phyloP scores from a whole-genome alignment of 1,140 invertebrate species.

The Rhizoglyphus robini region DNA sequence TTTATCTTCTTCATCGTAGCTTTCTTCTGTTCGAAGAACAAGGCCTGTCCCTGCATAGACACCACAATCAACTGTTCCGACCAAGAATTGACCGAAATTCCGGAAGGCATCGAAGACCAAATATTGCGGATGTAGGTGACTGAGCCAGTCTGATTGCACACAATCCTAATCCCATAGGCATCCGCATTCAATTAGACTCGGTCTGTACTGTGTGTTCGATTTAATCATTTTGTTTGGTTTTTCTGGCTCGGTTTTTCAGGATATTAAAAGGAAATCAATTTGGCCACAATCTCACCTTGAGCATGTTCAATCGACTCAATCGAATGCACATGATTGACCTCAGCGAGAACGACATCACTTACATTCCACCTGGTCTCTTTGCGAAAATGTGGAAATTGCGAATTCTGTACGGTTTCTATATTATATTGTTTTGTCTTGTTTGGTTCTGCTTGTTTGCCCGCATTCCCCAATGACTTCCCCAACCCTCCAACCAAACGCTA shows the following conservation, averaged over 20 bases:
- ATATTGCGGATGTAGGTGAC: constrained; percentile 19
- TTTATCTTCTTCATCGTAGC: constrained; percentile 8
- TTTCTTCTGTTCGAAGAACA: constrained; percentile 15
- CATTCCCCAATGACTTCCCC: background rate
- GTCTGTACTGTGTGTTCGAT: background rate
- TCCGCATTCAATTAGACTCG: background rate
- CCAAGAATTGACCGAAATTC: constrained; percentile 4
- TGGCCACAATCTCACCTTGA: constrained; percentile 16
- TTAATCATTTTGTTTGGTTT: background rate
- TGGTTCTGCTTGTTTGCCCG: background rate
- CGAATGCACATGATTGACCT: constrained; percentile 27
- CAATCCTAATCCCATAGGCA: too few species aligned
- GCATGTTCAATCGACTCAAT: constrained; percentile 18
- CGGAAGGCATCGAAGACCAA: constrained; percentile 17
- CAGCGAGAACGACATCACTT: constrained; percentile 31
- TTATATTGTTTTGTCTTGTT: constrained; percentile 6
- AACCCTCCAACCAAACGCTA: background rate
- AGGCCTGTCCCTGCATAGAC: constrained; percentile 20
- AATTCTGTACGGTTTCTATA: constrained; percentile 24
- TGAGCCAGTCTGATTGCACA: background rate
- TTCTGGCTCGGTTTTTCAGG: constrained; percentile 7
- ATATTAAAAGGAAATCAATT: constrained; percentile 20
- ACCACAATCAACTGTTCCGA: constrained; percentile 21
- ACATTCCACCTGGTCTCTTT: constrained; percentile 30
- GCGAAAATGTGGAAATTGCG: constrained; percentile 31